Conservation (phyloP, 2,888 invertebrate species). For the Psylliodes chrysocephalus region DNA sequence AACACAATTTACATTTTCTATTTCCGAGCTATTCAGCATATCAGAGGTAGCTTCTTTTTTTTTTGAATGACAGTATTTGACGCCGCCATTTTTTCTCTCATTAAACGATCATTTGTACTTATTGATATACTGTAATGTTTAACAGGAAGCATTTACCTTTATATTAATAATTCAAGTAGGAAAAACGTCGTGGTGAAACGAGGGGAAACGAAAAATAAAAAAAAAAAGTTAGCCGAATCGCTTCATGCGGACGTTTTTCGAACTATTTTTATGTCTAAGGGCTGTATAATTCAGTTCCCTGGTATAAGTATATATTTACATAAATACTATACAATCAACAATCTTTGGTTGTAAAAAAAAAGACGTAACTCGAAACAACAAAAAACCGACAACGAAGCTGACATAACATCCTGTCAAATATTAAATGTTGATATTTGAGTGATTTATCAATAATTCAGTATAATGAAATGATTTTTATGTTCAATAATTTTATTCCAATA, state of each 20-base stretch:
- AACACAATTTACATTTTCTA: conserved; percentile 4
- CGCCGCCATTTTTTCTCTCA: conserved; percentile 47
- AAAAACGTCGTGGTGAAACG: conserved; percentile 13
- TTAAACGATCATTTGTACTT: conserved; percentile 58
- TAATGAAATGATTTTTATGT: too few relatives aligned
- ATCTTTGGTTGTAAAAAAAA: conserved; percentile 57
- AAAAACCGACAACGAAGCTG: conserved; percentile 35
- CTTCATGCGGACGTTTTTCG: conserved; percentile 14
- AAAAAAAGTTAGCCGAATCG: conserved; percentile 12
- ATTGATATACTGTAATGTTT: conserved; percentile 59
- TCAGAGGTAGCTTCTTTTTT: conserved; percentile 55
- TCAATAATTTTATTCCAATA: too few relatives aligned
- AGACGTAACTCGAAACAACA: conserved; percentile 47
- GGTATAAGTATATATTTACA: conserved; percentile 56
- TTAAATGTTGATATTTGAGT: neutral
- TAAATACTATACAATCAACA: conserved; percentile 58
- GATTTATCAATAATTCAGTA: too few relatives aligned
- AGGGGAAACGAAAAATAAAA: neutral
- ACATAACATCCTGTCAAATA: conserved; percentile 15
- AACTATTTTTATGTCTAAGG: conserved; percentile 19
- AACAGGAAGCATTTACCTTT: conserved; percentile 63
- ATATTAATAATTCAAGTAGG: conserved; percentile 16
- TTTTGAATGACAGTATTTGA: conserved; percentile 59
- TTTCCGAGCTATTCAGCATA: conserved; percentile 22
- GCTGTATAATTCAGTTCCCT: conserved; percentile 43